Evolutionary conservation across 2,797 vertebrate species (phyloP).

Genomic region (Sebastiscus albofasciatus): DNA sequence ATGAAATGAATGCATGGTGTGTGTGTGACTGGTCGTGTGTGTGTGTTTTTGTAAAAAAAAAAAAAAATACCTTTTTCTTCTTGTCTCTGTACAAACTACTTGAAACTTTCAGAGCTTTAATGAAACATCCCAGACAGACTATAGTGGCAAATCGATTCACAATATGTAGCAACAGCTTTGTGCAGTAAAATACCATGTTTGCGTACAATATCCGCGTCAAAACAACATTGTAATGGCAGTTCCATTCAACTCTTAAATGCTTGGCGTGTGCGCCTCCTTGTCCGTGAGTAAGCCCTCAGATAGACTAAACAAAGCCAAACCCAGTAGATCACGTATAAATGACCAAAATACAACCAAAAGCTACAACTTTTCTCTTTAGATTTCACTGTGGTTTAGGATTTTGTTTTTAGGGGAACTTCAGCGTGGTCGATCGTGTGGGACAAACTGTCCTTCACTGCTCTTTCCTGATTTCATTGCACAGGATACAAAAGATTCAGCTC

Average conservation of each 20-base stretch:
- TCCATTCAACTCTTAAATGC: conserved; percentile 54
- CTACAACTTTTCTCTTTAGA: conserved; percentile 57
- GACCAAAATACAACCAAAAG: conserved; percentile 86
- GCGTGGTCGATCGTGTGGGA: conserved; percentile 21
- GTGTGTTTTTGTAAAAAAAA: conserved; percentile 38
- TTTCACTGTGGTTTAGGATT: conserved; percentile 54
- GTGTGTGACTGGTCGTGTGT: conserved; percentile 43
- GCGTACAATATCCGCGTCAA: conserved; percentile 32
- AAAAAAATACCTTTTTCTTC: conserved; percentile 36
- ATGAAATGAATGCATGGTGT: conserved; percentile 61
- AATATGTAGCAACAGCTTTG: conserved; percentile 62
- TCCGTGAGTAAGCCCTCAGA: conserved; percentile 70
- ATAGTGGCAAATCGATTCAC: conserved; percentile 59
- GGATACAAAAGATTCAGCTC: conserved; percentile 16
- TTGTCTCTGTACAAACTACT: conserved; percentile 81
- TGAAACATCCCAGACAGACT: conserved; percentile 75
- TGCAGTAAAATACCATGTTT: conserved; percentile 44
- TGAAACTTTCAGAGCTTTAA: conserved; percentile 87
- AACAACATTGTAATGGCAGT: conserved; percentile 49
- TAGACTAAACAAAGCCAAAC: conserved; percentile 72
- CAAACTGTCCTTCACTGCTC: conserved; percentile 23
- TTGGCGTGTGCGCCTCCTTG: conserved; percentile 67
- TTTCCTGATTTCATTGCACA: conserved; percentile 18
- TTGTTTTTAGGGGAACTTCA: conserved; percentile 38
- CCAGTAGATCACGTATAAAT: conserved; percentile 63